Evolutionary conservation across 2,797 vertebrate species (phyloP).

Genomic region (Scleropages formosus): DNA sequence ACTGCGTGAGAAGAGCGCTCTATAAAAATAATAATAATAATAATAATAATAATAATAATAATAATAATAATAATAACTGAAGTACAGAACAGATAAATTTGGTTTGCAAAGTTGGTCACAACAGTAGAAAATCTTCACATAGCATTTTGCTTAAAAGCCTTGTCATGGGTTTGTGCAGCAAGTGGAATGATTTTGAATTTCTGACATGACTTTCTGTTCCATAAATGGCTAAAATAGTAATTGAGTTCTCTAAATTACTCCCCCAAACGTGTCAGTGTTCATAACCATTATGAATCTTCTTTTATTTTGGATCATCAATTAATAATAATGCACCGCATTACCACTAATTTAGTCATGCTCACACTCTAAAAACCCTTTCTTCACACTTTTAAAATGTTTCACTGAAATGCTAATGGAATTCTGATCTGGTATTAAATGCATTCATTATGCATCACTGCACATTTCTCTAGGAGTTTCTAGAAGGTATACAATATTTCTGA

Average conservation of each 20-base stretch:
- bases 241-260: background rate
- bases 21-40: no score
- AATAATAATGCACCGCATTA: no score
- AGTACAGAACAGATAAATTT: no score
- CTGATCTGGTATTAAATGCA: background rate
- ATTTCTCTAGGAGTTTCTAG: constrained; percentile 7
- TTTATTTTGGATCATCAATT: no score
- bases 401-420: background rate
- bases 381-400: background rate
- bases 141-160: no score
- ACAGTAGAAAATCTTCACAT: no score
- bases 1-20: no score
- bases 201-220: background rate
- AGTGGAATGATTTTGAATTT: background rate
- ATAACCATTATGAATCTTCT: background rate
- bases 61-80: no score
- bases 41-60: no score
- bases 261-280: background rate
- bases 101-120: no score
- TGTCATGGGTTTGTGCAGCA: background rate
- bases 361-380: background rate
- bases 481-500: background rate
- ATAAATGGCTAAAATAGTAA: background rate
- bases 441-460: constrained; percentile 14
- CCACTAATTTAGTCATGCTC: background rate